phyloP scores from a whole-genome alignment of 2,113 vertebrate genomes.

The Pteruthius melanotis region DNA sequence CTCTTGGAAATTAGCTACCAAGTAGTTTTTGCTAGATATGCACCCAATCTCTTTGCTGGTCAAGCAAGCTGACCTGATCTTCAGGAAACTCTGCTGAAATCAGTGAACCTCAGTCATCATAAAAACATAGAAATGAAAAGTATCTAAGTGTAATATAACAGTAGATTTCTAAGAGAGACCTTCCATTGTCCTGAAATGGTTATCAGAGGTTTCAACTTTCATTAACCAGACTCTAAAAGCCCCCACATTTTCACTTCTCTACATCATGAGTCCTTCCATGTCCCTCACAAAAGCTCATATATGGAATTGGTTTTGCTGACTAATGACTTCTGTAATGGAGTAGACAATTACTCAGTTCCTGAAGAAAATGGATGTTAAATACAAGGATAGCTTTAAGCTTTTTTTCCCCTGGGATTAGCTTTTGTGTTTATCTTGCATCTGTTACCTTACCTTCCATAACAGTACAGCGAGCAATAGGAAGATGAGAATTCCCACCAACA shows the following conservation, averaged over 20 bases:
- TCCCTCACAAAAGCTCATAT: background rate
- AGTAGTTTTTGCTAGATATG: background rate
- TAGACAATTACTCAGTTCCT: background rate
- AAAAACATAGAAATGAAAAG: background rate
- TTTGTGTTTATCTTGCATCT: background rate
- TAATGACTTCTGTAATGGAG: background rate
- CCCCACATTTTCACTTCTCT: background rate
- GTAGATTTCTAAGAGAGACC: background rate
- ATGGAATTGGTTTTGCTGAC: background rate
- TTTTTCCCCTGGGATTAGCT: background rate
- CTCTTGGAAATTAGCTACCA: background rate
- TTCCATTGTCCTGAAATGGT: background rate
- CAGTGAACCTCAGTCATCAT: background rate
- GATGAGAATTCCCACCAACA: conserved; percentile 97
- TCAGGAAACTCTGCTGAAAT: background rate
- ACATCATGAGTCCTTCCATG: background rate
- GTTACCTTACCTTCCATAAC: conserved; percentile 92
- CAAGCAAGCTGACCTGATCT: background rate
- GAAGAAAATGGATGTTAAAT: background rate
- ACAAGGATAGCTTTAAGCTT: background rate
- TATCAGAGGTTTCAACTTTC: background rate
- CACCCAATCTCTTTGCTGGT: background rate
- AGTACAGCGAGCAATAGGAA: conserved; percentile 94
- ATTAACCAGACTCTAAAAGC: background rate
- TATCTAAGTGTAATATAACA: background rate